These are phyloP conservation scores for Sebastes trivittatus DNA, from an alignment of 2,797 vertebrate genomes.

Conservation along the genomic window DNA sequence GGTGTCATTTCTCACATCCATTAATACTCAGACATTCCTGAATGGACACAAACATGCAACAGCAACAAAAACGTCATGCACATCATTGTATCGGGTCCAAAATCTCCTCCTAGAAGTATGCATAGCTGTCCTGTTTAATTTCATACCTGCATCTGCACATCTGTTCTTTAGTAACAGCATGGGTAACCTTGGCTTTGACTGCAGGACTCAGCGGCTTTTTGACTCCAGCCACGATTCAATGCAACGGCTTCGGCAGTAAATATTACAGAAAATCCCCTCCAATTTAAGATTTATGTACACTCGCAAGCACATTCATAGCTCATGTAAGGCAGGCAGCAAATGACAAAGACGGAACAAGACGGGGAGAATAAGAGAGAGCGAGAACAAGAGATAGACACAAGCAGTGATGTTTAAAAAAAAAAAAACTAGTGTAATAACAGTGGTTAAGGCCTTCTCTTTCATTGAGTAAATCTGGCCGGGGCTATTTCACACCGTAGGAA, in stretches of 20 bases:
- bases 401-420: slow-evolving; percentile 61
- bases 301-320: slow-evolving; percentile 7
- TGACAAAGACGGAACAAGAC: slow-evolving; percentile 28
- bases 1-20: slow-evolving; percentile 27
- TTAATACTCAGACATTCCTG: slow-evolving; percentile 6
- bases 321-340: slow-evolving; percentile 38
- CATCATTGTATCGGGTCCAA: not conserved
- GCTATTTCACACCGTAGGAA: slow-evolving; percentile 84
- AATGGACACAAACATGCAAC: not conserved
- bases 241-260: slow-evolving; percentile 44
- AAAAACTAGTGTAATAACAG: slow-evolving; percentile 76
- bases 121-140: slow-evolving; percentile 13
- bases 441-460: slow-evolving; percentile 80
- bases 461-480: slow-evolving; percentile 77
- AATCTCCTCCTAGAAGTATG: not conserved
- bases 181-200: slow-evolving; percentile 44
- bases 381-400: slow-evolving; percentile 40
- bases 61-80: not conserved
- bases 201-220: slow-evolving; percentile 22
- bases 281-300: slow-evolving; percentile 32
- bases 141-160: slow-evolving; percentile 25
- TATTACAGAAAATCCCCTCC: slow-evolving; percentile 25
- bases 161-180: slow-evolving; percentile 34
- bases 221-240: slow-evolving; percentile 37
- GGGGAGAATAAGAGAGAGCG: not conserved